Percentiles rank a stretch among this genome's conserved stretches.
Conservation (phyloP, 2,113 vertebrate genomes). For the Cyphomyrus discorhynchus region DNA sequence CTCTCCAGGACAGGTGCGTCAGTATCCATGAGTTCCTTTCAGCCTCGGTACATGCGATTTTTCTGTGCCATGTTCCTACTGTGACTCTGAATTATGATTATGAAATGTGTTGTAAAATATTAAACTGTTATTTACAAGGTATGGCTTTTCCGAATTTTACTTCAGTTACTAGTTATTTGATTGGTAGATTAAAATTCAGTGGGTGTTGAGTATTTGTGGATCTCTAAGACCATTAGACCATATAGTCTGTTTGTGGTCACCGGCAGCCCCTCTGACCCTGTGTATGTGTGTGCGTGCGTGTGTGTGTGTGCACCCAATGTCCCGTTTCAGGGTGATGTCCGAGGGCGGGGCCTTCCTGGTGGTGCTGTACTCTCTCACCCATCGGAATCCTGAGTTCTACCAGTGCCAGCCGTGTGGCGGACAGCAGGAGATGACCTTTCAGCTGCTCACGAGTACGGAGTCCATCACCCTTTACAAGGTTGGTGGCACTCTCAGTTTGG, state of each 20-base stretch:
- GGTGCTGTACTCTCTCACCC: slow-evolving; percentile 75
- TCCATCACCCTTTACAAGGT: slow-evolving; percentile 76
- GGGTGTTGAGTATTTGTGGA: background rate
- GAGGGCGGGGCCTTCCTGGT: slow-evolving; percentile 77
- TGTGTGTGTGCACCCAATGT: background rate
- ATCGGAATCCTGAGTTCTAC: slow-evolving; percentile 85
- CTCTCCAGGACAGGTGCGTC: slow-evolving; percentile 79
- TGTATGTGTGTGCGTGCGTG: background rate
- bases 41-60: background rate
- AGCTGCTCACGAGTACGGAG: slow-evolving; percentile 72
- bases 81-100: background rate
- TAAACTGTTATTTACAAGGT: background rate
- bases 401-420: slow-evolving; percentile 63
- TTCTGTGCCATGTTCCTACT: background rate
- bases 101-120: background rate
- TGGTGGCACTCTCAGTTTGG: slow-evolving; percentile 29
- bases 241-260: background rate
- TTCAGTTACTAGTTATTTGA: background rate
- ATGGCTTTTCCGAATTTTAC: background rate
- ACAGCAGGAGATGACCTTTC: slow-evolving; percentile 65
- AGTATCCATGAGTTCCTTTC: slow-evolving; percentile 19
- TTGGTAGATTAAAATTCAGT: background rate
- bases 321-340: slow-evolving; percentile 68
- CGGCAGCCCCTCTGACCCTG: background rate
- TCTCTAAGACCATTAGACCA: background rate